These are phyloP conservation scores for Cliona cf. orientalis DNA, from an alignment of 37 sponge, comb jelly and placozoan species.

Conservation along the genomic window DNA sequence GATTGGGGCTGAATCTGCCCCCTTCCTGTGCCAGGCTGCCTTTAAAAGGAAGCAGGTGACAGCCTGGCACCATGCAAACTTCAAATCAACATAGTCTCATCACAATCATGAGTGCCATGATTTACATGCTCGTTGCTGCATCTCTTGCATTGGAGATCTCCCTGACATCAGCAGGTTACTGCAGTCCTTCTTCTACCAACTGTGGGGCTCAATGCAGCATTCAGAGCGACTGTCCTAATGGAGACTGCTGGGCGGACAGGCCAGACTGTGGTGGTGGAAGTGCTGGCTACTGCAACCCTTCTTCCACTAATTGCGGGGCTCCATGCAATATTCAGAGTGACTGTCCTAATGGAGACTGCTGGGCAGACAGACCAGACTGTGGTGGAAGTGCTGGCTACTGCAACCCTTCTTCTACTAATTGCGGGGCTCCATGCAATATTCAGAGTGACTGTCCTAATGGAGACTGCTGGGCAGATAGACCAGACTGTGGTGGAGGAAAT, in stretches of 20 bases:
- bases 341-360: neutral
- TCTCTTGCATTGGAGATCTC: too few relatives aligned
- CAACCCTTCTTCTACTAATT: neutral
- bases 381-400: neutral
- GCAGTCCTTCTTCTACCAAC: neutral
- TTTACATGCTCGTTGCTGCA: too few relatives aligned
- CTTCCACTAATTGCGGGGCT: neutral
- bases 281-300: slow-evolving; percentile 1
- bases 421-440: neutral
- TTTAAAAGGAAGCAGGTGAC: too few relatives aligned
- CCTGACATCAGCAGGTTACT: neutral
- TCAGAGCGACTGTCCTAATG: neutral
- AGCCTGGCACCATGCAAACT: too few relatives aligned
- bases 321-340: neutral
- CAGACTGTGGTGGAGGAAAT: neutral
- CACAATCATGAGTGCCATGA: too few relatives aligned
- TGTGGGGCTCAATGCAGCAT: neutral
- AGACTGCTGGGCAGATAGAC: neutral
- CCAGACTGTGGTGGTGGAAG: neutral
- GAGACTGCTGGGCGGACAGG: neutral
- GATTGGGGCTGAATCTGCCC: too few relatives aligned
- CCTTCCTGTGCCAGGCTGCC: too few relatives aligned
- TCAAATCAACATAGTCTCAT: too few relatives aligned
- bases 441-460: neutral
- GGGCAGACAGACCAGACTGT: neutral